These are phyloP conservation scores for Psammodynastes pulverulentus DNA, from an alignment of 2,113 vertebrate species.

Conservation along the genomic window DNA sequence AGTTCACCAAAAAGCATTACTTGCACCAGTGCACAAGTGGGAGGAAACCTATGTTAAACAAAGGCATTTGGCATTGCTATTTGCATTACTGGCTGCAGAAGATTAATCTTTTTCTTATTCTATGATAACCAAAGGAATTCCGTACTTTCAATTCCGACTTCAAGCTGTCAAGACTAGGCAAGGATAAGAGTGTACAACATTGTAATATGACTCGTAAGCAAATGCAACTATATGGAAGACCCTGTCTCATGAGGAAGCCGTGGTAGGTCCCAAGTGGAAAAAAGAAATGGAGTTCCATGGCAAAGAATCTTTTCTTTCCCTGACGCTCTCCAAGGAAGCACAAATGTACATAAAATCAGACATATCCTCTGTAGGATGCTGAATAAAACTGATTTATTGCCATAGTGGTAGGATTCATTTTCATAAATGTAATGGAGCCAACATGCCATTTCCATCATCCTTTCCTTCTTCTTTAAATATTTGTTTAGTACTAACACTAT, in stretches of 20 bases:
- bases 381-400: constrained; percentile 59
- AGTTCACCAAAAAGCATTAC: constrained; percentile 4
- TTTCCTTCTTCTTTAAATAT: neutral
- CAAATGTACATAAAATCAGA: constrained; percentile 61
- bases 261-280: constrained; percentile 63
- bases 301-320: constrained; percentile 69
- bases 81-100: constrained; percentile 17
- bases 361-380: constrained; percentile 60
- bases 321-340: constrained; percentile 69
- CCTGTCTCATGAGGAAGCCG: constrained; percentile 36
- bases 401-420: constrained; percentile 41
- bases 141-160: constrained; percentile 52
- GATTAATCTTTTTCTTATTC: constrained; percentile 56
- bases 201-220: constrained; percentile 47
- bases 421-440: neutral
- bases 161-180: constrained; percentile 56
- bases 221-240: constrained; percentile 54
- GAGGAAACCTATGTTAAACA: constrained; percentile 22
- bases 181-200: constrained; percentile 42
- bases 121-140: constrained; percentile 59
- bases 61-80: neutral
- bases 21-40: constrained; percentile 6
- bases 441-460: neutral
- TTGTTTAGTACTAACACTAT: neutral
- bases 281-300: constrained; percentile 52